These are phyloP conservation scores for Nycticebus coucang DNA, from an alignment of 2,113 vertebrate species.

Conservation along the genomic window DNA sequence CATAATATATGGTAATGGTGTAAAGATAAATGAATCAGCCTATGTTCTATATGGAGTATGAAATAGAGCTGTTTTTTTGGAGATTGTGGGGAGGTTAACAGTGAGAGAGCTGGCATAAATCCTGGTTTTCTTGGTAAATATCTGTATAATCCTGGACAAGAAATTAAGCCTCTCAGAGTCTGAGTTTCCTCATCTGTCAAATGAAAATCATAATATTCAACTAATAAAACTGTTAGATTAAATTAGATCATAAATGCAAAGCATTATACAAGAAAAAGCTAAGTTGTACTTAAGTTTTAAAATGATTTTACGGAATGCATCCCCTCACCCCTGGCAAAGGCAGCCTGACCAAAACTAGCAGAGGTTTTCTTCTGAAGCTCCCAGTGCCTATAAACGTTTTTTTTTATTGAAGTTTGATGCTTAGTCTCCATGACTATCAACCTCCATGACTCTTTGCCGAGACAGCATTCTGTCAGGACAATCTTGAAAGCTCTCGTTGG, in stretches of 20 bases:
- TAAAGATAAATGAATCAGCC: neutral
- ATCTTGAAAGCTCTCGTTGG: neutral
- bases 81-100: neutral
- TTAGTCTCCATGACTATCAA: constrained; percentile 11
- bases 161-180: neutral
- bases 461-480: constrained; percentile 7
- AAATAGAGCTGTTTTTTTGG: neutral
- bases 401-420: neutral
- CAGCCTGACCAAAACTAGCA: neutral
- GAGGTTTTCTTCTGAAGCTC: neutral
- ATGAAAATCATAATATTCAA: neutral
- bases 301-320: neutral
- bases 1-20: neutral
- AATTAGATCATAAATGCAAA: neutral
- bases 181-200: neutral
- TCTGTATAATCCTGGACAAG: neutral
- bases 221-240: neutral
- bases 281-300: neutral
- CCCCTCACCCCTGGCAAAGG: neutral
- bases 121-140: neutral
- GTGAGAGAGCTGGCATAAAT: neutral
- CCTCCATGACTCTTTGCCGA: constrained; percentile 6
- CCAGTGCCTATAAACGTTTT: neutral
- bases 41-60: neutral
- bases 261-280: neutral